Percentiles rank a stretch among this genome's conserved stretches.
phyloP scores from a whole-genome alignment of 2,113 vertebrate species.

The Budorcas taxicolor region DNA sequence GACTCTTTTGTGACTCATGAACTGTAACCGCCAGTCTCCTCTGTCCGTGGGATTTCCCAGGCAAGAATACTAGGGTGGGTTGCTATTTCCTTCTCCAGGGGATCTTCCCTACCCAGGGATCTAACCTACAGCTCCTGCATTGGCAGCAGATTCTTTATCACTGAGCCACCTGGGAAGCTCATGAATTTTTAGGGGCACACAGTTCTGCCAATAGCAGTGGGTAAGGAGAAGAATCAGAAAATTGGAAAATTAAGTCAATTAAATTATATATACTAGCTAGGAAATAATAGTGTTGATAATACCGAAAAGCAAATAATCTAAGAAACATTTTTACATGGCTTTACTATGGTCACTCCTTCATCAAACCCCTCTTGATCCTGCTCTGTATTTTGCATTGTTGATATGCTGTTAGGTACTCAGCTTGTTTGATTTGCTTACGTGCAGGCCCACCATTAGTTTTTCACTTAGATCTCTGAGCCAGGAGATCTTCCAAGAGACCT shows the following conservation, averaged over 20 bases:
- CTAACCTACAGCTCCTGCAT: background rate
- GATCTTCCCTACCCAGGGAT: background rate
- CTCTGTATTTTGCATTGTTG: background rate
- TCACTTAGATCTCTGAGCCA: constrained; percentile 11
- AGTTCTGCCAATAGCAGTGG: background rate
- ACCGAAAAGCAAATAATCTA: background rate
- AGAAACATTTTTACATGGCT: background rate
- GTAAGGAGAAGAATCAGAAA: background rate
- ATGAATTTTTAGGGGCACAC: background rate
- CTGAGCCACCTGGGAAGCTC: background rate
- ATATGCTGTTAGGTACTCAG: background rate
- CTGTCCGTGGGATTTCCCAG: background rate
- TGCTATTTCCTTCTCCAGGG: background rate
- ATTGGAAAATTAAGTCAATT: background rate
- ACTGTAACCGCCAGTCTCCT: background rate
- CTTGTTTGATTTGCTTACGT: background rate
- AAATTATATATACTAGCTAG: background rate
- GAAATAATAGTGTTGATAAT: background rate
- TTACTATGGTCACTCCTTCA: background rate
- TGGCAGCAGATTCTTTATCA: background rate
- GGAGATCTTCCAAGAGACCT: constrained; percentile 12
- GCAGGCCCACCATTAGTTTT: background rate
- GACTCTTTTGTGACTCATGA: background rate
- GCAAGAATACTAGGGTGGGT: background rate
- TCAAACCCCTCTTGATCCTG: background rate